Evolutionary conservation across 2,888 invertebrate species (phyloP), one percentile per base, ranked within the genome.

Genomic region (Taphrorychus bicolor): DNA sequence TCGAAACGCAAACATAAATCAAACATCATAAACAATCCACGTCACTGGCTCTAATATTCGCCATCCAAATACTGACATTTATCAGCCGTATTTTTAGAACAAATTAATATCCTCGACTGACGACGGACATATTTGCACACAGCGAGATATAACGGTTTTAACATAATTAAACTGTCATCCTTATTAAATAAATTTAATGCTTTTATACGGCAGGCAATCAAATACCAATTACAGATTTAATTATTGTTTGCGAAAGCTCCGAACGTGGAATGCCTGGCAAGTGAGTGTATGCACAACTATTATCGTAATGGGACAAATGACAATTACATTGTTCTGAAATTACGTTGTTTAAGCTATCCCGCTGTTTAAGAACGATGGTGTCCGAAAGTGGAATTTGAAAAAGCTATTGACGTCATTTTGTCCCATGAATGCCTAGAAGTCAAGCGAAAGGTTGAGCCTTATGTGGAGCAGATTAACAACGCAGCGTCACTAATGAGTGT

Each of bases 171-270:
- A 45, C 45, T 45, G 45, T 45, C 45, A 45, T 45, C 45, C 45
- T 45, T 45, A 45, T 45, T 45, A 45, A 45, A 45, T 45, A n/a
- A 45, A 45, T 45, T 45, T 45, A 45, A 45, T 45, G 45, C 45
- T 45, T 45, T 45, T 45, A 45, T 45, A 45, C 7, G 45, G 45
- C 45, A 45, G 45, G 45, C 17, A 45, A 45, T 45, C 45, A 45
- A 45, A 45, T 17, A 17, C 45, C 45, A 17, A 45, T 45, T 45
- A 45, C 45, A 45, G 45, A 45, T 45, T 45, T 45, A 45, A 45
- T 45, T 45, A 45, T 7, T 45, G 45, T 45, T 45, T 45, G 45
- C 45, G 14, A 45, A 45, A 45, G 45, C 45, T 14, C 17, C 17
- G n/a, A 45, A 45, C 45, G 45, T n/a, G 45, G 45, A 45, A 45